Percentiles rank a stretch among this genome's conserved stretches.
Conservation (phyloP, 2,113 vertebrate genomes). For the Conger conger region DNA sequence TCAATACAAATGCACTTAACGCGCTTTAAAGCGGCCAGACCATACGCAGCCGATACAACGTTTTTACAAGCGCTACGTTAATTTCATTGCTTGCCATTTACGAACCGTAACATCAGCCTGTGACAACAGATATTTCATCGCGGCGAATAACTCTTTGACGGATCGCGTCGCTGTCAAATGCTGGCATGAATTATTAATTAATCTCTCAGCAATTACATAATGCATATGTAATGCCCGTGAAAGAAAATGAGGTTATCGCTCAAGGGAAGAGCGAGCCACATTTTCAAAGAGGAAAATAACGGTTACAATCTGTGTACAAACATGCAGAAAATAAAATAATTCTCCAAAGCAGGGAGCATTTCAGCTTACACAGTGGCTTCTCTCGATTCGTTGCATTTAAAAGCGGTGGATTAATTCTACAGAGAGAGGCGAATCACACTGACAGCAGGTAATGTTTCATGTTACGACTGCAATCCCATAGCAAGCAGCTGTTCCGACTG, state of each 20-base stretch:
- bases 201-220: neutral
- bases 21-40: neutral
- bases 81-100: neutral
- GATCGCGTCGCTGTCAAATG: neutral
- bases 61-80: neutral
- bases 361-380: neutral
- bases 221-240: neutral
- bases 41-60: neutral
- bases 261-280: neutral
- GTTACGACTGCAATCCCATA: neutral
- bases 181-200: neutral
- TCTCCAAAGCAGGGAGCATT: neutral
- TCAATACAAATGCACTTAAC: neutral
- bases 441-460: slow-evolving; percentile 12
- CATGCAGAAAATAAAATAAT: neutral
- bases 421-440: neutral
- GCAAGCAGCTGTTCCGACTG: slow-evolving; percentile 12
- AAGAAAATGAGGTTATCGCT: neutral
- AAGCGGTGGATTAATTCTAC: neutral
- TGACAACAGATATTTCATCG: neutral
- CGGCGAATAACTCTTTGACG: neutral
- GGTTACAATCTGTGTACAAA: neutral
- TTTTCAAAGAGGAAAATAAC: neutral
- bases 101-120: neutral
- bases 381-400: neutral